These are phyloP conservation scores for Drosophila fuyamai DNA, from an alignment of 1,140 invertebrate species.

Conservation along the genomic window DNA sequence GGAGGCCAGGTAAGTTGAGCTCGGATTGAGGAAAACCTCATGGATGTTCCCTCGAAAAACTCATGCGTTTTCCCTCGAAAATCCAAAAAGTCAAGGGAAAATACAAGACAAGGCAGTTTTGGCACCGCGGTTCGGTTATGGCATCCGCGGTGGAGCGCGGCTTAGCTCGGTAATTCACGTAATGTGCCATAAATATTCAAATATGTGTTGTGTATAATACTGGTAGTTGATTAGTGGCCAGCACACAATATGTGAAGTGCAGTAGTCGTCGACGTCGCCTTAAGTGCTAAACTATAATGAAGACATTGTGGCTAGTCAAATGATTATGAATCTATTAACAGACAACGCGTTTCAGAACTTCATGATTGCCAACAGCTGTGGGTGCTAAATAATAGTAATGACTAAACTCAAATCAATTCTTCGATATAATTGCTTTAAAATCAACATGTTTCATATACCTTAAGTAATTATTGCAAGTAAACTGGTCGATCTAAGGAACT, in stretches of 20 bases:
- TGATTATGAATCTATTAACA: constrained; percentile 28
- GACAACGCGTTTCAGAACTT: constrained; percentile 12
- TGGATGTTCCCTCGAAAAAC: constrained; percentile 10
- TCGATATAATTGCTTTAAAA: background rate
- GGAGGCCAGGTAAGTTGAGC: constrained; percentile 88
- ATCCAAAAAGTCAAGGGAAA: constrained; percentile 31
- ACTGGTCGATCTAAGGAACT: background rate
- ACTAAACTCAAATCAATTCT: background rate
- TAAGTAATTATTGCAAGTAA: background rate
- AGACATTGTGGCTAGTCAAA: constrained; percentile 33
- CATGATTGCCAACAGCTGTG: constrained; percentile 3
- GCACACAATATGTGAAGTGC: constrained; percentile 19
- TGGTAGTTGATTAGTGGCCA: constrained; percentile 19
- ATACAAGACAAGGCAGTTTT: constrained; percentile 21
- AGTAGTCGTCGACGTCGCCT: constrained; percentile 24
- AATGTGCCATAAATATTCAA: constrained; percentile 52
- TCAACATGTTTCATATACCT: background rate
- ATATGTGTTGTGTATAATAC: constrained; percentile 40
- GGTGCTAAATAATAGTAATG: constrained; percentile 20
- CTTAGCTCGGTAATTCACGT: constrained; percentile 33
- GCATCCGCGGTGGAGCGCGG: constrained; percentile 17
- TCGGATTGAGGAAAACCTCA: constrained; percentile 10
- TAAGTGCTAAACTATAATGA: constrained; percentile 43
- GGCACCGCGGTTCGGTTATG: constrained; percentile 19
- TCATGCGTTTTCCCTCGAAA: constrained; percentile 13